Percentiles rank a stretch among this genome's conserved stretches.
phyloP scores from a whole-genome alignment of 2,113 vertebrate genomes.

The Gallinago jamesoni region DNA sequence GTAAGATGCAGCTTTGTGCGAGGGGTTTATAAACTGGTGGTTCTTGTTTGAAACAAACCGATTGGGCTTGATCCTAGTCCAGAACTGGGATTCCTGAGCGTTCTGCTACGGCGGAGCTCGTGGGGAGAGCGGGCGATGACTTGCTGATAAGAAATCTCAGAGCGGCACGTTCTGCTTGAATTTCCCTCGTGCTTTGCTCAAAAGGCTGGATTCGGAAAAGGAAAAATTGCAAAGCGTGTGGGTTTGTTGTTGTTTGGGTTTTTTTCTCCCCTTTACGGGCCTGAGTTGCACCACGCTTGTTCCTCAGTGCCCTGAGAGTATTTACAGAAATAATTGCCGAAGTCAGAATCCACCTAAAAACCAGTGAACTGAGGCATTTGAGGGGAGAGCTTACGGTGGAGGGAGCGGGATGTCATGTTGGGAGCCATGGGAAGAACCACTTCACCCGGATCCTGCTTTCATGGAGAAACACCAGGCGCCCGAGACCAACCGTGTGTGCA shows the following conservation, averaged over 20 bases:
- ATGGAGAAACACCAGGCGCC: fast-evolving
- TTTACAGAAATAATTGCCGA: background rate
- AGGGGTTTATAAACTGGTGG: background rate
- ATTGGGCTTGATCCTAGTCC: slow-evolving; percentile 16
- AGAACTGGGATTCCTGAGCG: slow-evolving; percentile 19
- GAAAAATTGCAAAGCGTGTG: background rate
- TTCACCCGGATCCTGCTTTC: fast-evolving
- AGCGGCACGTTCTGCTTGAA: background rate
- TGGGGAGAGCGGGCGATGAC: background rate
- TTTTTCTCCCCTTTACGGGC: fast-evolving
- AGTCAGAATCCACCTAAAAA: background rate
- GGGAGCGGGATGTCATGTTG: background rate
- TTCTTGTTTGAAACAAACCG: slow-evolving; percentile 6
- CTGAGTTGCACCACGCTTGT: background rate
- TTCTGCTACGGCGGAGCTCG: slow-evolving; percentile 14
- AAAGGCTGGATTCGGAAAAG: background rate
- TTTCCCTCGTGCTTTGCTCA: background rate
- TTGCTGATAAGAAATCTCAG: background rate
- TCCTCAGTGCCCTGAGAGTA: background rate
- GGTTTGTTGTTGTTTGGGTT: background rate
- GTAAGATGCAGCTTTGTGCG: background rate
- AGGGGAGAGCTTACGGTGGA: background rate
- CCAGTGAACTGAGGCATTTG: background rate
- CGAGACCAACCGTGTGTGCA: fast-evolving
- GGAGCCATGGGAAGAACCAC: background rate